Evolutionary conservation across 37 sponge, comb jelly and placozoan species (phyloP), one percentile per base, ranked within the genome.

Genomic region (Ianthella basta): DNA sequence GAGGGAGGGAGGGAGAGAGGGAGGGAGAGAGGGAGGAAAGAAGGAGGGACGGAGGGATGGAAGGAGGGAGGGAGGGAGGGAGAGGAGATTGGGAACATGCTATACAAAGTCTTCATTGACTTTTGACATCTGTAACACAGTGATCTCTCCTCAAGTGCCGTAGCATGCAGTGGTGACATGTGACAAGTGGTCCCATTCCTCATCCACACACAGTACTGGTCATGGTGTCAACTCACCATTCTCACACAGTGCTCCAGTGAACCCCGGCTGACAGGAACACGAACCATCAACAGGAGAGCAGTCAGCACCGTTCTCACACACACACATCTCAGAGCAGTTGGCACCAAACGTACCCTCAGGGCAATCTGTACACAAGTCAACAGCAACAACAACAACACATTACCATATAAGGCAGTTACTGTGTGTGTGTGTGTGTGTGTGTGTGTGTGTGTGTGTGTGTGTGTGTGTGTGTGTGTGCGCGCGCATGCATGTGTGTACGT

Each of bases 401-500:
- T n/a, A n/a, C n/a, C n/a, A 30, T 36, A 4, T 61, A 15, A 40
- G 3, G 59, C 18, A 27, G 24, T 33, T 8, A 59, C 8, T 15
- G 64, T 21, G 57, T 70, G 4, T 82, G 61, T 72, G 23, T 66
- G 37, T 29, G 25, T n/a, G 38, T 72, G 38, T 72, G 74, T 36
- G 34, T 72, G 74, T 34, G 40, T 40, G 40, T 61, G 68, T 82
- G 83, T 82, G 68, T 82, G 83, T 61, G 68, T 82, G 83, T 82
- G 68, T 82, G 83, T 82, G 68, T 61, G 83, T 82, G 68, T 61
- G 83, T 82, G 83, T 61, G 68, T 82, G 65, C 29, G 50, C 29
- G 66, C 29, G 68, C 61, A 66, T 82, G 53, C 61, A 66, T 61
- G 68, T 25, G 53, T 34, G 37, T 56, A 66, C 61, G 50, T 63